Evolutionary conservation across 2,888 invertebrate genomes (phyloP).

Genomic region (Horisme vitalbata): DNA sequence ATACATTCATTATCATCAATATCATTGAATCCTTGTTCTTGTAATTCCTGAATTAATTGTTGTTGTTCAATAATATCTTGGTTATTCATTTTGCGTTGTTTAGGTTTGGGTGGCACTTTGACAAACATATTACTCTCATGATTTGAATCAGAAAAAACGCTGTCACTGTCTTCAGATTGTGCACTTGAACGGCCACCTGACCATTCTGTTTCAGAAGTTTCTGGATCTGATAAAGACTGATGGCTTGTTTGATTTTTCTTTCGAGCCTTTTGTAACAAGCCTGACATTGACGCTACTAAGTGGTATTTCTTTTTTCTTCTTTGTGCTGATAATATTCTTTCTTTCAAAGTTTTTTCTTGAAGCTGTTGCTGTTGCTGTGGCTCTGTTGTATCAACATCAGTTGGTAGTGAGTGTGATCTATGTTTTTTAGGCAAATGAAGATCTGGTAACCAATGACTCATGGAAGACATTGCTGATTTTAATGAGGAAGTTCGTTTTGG

Average conservation of each 20-base stretch:
- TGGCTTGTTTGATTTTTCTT: slow-evolving; percentile 83
- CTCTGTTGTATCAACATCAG: slow-evolving; percentile 84
- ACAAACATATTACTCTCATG: slow-evolving; percentile 85
- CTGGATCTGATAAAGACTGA: slow-evolving; percentile 89
- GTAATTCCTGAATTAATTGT: slow-evolving; percentile 73
- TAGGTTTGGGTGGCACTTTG: slow-evolving; percentile 80
- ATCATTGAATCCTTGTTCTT: slow-evolving; percentile 69
- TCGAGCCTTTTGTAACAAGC: slow-evolving; percentile 92
- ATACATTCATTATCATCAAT: slow-evolving; percentile 61
- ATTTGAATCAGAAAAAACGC: slow-evolving; percentile 87
- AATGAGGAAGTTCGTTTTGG: slow-evolving; percentile 88
- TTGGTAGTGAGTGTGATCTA: slow-evolving; percentile 91
- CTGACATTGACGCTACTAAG: slow-evolving; percentile 92
- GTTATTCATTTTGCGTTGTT: slow-evolving; percentile 71
- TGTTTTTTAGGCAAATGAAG: slow-evolving; percentile 89
- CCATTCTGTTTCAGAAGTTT: slow-evolving; percentile 89
- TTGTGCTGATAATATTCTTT: slow-evolving; percentile 73
- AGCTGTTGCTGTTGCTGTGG: slow-evolving; percentile 72
- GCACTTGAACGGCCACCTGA: slow-evolving; percentile 85
- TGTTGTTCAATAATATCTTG: slow-evolving; percentile 79
- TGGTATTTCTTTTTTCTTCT: slow-evolving; percentile 90
- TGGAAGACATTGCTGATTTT: slow-evolving; percentile 91
- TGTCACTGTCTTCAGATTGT: slow-evolving; percentile 90
- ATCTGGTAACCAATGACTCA: slow-evolving; percentile 92
- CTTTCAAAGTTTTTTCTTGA: slow-evolving; percentile 75